Base-by-base conservation (phyloP, 2,113 vertebrate genomes). In the Gavialis gangeticus region DNA sequence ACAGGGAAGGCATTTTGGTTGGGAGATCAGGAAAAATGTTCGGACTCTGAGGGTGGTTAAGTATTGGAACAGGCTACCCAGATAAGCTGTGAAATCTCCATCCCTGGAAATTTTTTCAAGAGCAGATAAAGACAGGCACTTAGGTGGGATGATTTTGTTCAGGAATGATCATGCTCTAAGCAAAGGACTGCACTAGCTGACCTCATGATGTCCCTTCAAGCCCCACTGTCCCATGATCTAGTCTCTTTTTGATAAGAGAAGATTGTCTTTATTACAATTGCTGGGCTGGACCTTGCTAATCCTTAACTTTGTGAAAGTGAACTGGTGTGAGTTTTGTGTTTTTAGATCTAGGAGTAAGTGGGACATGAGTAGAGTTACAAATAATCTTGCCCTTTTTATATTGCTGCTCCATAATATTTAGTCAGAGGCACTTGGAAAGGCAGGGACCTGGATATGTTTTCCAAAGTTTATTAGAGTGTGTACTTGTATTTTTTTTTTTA, bases 351-450 rank as follows among this genome's bases (percentile, higher is more conserved):
- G 46, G 13, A 46, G 76, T 27, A 56, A 66, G 27, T 7, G 10
- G 30, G 24, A 22, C 21, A n/a, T 64, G 19, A 77, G 82, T 9
- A 34, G 55, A 30, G 62, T 56, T 66, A 16, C 56, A 54, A 66
- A 67, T 55, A n/a, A 66, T 56, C 66, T 15, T 22, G 46, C 46
- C 46, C 46, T 46, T 46, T 37, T 73, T 46, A 73, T 46, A 34
- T 66, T 66, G 15, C 64, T 1, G 0, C 14, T 87, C 91, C 75
- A 87, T 91, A 37, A 75, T 95, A 78, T 76, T 95, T 85, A 89
- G 64, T 85, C 34, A 71, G 84, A 90, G 69, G 60, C 89, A 55
- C 27, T 79, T 95, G 34, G 28, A 89, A 95, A 91, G 37, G 81
- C 76, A 94, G 79, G 84, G 82, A 64, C 34, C 22, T 22, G 77